Conservation (phyloP, 2,113 vertebrate species). For the Sakesphorus luctuosus region DNA sequence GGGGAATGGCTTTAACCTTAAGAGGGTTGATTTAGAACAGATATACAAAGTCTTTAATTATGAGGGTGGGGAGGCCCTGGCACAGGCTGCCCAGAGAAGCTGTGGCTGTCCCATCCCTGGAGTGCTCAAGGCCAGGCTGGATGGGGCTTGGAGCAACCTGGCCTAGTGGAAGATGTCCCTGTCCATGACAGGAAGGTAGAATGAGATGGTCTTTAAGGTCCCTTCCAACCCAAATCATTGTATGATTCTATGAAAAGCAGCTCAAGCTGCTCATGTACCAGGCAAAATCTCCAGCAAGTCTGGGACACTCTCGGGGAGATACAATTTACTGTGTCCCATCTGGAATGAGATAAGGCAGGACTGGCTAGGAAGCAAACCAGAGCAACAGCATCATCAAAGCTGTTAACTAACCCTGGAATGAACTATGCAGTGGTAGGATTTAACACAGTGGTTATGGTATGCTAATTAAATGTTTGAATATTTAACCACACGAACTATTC, state of each 20-base stretch:
- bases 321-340: neutral
- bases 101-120: neutral
- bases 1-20: neutral
- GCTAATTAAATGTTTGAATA: slow-evolving; percentile 76
- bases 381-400: neutral
- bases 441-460: slow-evolving; percentile 61
- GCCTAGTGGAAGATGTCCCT: neutral
- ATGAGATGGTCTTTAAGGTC: neutral
- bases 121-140: neutral
- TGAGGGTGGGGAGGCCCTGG: neutral
- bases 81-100: neutral
- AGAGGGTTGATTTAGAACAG: neutral
- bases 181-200: neutral
- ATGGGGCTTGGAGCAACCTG: accelerated
- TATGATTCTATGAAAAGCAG: neutral
- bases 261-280: neutral
- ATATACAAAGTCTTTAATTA: neutral
- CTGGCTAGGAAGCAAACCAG: neutral
- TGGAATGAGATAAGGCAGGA: neutral
- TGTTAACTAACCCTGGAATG: slow-evolving; percentile 53
- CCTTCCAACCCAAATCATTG: neutral
- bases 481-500: slow-evolving; percentile 72
- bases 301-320: neutral
- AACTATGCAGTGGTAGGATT: slow-evolving; percentile 38
- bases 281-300: neutral